phyloP scores from a whole-genome alignment of 2,113 vertebrate species.

The Eulemur rufifrons region DNA sequence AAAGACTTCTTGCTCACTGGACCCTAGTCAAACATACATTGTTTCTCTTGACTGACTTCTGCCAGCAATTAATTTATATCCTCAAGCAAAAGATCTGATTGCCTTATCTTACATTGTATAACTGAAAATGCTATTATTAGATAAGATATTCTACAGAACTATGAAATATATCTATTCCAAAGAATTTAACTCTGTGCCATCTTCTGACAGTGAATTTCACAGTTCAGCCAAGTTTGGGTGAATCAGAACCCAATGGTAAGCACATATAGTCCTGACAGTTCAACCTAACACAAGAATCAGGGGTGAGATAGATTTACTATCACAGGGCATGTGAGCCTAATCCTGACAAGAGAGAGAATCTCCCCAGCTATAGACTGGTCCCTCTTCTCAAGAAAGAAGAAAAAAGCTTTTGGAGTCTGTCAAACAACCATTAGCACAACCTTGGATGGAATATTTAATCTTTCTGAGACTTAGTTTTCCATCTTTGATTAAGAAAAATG shows the following conservation, averaged over 20 bases:
- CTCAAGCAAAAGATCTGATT: slow-evolving; percentile 55
- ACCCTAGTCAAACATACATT: slow-evolving; percentile 41
- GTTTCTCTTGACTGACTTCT: slow-evolving; percentile 55
- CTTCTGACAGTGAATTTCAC: slow-evolving; percentile 25
- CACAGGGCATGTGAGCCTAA: neutral
- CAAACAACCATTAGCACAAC: neutral
- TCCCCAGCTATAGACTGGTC: neutral
- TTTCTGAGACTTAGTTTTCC: neutral
- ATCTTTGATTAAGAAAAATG: slow-evolving; percentile 33
- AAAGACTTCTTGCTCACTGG: slow-evolving; percentile 47
- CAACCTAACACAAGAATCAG: neutral
- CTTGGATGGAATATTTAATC: neutral
- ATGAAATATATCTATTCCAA: slow-evolving; percentile 27
- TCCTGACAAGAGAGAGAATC: neutral
- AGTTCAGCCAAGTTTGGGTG: slow-evolving; percentile 1
- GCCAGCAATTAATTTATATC: slow-evolving; percentile 52
- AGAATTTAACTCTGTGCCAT: slow-evolving; percentile 43
- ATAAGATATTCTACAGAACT: slow-evolving; percentile 25
- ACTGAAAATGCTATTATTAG: slow-evolving; percentile 56
- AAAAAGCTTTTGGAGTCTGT: neutral
- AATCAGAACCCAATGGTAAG: neutral
- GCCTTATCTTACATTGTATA: slow-evolving; percentile 52
- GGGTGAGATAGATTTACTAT: neutral
- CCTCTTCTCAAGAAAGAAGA: neutral
- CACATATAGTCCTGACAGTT: neutral